Base-by-base conservation (phyloP, 2,113 vertebrate genomes). In the Pipra filicauda region DNA sequence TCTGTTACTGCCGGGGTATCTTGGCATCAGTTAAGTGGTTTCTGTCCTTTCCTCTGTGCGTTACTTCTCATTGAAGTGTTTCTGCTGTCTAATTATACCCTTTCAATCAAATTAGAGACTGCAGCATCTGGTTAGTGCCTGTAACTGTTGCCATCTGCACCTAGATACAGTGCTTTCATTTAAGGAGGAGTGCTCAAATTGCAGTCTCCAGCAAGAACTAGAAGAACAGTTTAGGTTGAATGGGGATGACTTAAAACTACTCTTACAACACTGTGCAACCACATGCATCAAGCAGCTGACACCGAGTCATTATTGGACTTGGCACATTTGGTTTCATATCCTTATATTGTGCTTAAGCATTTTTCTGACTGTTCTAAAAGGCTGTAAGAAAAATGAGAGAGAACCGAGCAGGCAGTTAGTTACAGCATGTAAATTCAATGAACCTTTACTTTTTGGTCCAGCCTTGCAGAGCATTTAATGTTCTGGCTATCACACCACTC, bases 61-160 rank as follows among this genome's bases (percentile, higher is more conserved):
- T 98, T 98, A 93, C 97, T 97, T 98, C 98, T 97, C 97, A 98
- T 98, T 98, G 98, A 98, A 98, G 98, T 98, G 99, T 99, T 99
- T 99, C 98, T 99, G 98, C 98, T 98, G 98, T 98, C 98, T 99
- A 99, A 99, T 99, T 99, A 99, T 98, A 99, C 98, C 98, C 98
- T 99, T 98, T 98, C 98, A 98, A 98, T 98, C 98, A 99, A 99
- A 99, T 99, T 98, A 99, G 98, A 99, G 99, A 98, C 98, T 99
- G 98, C 97, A 96, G 98, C 98, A 99, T 99, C 99, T 99, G 99
- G 98, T 98, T 97, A 98, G 98, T 98, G 98, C 98, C 97, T 94
- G 91, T 98, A 99, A 99, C 98, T 98, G 98, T 98, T 98, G 98
- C 99, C 98, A 99, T 99, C 98, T 99, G 99, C 98, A 99, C 98